A percentile compares a stretch with the other conserved stretches of the same genome.
phyloP scores from a whole-genome alignment of 2,797 vertebrate species.

The Limosa lapponica region DNA sequence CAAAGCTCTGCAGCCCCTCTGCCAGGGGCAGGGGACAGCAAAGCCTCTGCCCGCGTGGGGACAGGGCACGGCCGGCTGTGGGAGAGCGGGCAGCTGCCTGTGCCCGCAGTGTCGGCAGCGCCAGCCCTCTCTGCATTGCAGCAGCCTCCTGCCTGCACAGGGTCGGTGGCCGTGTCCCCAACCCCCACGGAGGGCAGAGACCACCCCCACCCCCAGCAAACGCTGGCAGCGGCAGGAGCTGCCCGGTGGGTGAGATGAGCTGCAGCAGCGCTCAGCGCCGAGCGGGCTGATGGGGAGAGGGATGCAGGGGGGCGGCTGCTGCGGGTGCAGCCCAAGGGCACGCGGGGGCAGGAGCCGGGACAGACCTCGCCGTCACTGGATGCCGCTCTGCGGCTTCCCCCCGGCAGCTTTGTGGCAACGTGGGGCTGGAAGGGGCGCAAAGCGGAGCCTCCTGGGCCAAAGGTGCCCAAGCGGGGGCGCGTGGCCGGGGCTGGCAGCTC shows the following conservation, averaged over 20 bases:
- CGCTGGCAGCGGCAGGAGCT: background rate
- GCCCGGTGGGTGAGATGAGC: background rate
- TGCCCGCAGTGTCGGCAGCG: background rate
- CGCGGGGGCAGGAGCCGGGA: background rate
- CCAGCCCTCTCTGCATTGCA: conserved; percentile 57
- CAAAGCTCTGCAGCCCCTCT: background rate
- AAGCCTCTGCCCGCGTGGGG: background rate
- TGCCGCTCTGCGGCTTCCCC: background rate
- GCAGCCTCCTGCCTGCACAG: background rate
- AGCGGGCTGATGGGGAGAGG: background rate
- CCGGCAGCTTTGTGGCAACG: accelerated
- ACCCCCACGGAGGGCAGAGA: background rate
- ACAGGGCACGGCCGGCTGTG: background rate
- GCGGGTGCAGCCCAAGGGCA: background rate
- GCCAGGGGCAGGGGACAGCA: background rate
- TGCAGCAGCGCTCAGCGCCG: background rate
- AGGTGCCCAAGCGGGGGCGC: accelerated
- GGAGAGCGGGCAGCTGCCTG: background rate
- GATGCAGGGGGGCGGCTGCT: background rate
- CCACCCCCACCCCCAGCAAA: background rate
- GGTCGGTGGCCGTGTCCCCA: accelerated
- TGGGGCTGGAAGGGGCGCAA: background rate
- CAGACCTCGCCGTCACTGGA: background rate
- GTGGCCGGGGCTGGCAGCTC: background rate
- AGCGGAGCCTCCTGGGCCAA: background rate